Percentiles rank a stretch among this genome's conserved stretches.
phyloP scores from a whole-genome alignment of 2,888 invertebrate species.

The Hemicrepidius hirtus region DNA sequence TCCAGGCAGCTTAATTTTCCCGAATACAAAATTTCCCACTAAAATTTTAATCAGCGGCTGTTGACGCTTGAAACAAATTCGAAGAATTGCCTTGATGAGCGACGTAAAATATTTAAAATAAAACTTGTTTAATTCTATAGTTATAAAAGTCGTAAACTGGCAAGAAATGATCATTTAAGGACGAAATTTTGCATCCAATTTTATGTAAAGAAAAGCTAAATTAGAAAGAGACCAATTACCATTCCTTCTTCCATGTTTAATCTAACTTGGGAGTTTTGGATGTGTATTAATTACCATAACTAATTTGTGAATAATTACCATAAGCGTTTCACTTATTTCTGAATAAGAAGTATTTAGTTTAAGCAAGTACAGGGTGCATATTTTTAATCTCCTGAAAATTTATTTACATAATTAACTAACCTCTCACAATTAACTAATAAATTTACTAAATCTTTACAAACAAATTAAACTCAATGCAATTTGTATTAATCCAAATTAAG shows the following conservation, averaged over 20 bases:
- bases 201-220: constrained; percentile 42
- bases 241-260: constrained; percentile 41
- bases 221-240: constrained; percentile 47
- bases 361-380: constrained; percentile 34
- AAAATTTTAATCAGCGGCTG: constrained; percentile 38
- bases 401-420: constrained; percentile 47
- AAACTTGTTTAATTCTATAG: constrained; percentile 29
- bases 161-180: constrained; percentile 37
- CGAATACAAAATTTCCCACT: constrained; percentile 36
- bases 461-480: constrained; percentile 21
- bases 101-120: constrained; percentile 39
- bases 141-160: constrained; percentile 32
- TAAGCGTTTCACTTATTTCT: constrained; percentile 44
- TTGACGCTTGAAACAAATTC: constrained; percentile 25
- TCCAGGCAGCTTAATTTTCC: constrained; percentile 31
- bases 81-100: constrained; percentile 35
- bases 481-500: constrained; percentile 1
- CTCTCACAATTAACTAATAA: constrained; percentile 18
- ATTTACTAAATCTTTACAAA: constrained; percentile 13
- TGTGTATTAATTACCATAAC: constrained; percentile 49
- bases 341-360: constrained; percentile 43
- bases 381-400: constrained; percentile 38
- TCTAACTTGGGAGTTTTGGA: constrained; percentile 29
- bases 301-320: constrained; percentile 51
- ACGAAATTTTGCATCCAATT: constrained; percentile 39